These are phyloP conservation scores for Theretra japonica DNA, from an alignment of 2,888 invertebrate genomes.

Conservation along the genomic window DNA sequence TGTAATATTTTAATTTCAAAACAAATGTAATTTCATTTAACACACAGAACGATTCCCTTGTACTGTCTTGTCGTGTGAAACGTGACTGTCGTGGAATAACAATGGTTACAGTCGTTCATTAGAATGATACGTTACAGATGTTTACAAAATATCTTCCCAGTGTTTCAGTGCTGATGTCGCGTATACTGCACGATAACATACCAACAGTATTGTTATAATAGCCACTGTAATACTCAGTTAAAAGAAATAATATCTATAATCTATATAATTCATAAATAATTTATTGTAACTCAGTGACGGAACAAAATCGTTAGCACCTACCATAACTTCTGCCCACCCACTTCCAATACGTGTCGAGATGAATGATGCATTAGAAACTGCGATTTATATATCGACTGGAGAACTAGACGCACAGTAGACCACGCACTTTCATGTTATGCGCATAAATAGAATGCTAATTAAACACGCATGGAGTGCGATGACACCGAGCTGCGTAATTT, in stretches of 20 bases:
- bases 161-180: constrained; percentile 19
- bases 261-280: background rate
- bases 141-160: constrained; percentile 28
- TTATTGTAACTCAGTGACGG: background rate
- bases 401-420: constrained; percentile 19
- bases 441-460: constrained; percentile 27
- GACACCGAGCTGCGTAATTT: constrained; percentile 61
- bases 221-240: too few species aligned
- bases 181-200: background rate
- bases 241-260: too few species aligned
- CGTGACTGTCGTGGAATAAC: background rate
- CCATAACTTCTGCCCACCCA: constrained; percentile 3
- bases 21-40: background rate
- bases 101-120: constrained; percentile 30
- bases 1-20: too few species aligned
- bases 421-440: constrained; percentile 13
- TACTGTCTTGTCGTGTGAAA: background rate
- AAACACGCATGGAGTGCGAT: constrained; percentile 56
- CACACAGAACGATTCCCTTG: background rate
- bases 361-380: constrained; percentile 19
- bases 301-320: background rate
- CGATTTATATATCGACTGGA: background rate
- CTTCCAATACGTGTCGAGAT: background rate
- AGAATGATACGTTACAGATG: constrained; percentile 33
- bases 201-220: too few species aligned